Base-by-base conservation (phyloP, 2,797 vertebrate genomes). In the Carcharodon carcharias region DNA sequence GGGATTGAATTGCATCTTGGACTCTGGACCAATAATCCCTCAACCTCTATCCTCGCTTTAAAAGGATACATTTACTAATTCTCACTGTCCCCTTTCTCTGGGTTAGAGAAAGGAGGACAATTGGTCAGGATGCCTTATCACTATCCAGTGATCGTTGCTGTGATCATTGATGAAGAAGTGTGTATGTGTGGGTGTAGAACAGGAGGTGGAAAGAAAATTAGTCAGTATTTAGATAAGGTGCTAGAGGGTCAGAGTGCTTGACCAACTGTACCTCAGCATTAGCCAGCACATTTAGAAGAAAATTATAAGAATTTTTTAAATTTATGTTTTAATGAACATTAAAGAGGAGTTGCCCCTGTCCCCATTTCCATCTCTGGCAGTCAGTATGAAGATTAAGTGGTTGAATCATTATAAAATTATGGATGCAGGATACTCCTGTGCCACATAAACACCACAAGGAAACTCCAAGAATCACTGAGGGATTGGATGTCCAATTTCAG, bases 401-500 rank as follows among this genome's bases (percentile, higher is more conserved):
- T 77, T 73, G 69, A 71, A 95, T 95, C 94, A 95, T 95, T 54
- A 73, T 73, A 31, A 56, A 73, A 95, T 95, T 54, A 35, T 95
- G 31, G 67, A 71, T 77, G 54, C 31, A 71, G 50, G 67, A 77
- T 54, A 95, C 69, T 54, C 45, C 94, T 77, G 69, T 73, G 14
- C 50, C 50, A 77, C 69, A 77, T 77, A 77, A 95, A 77, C 94
- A 95, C 94, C 45, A 35, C 50, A 54, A 93, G 61, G 94, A 77
- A 95, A 77, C 50, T 95, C 94, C 69, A n/a, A 58, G 94, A 50
- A 71, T n/a, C 77, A 96, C 80, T 0, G 87, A 96, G 97, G 97
- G 96, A 93, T 95, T 95, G 96, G 96, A 89, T 23, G 16, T 63
- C 67, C 40, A 18, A 88, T 50, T 77, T 96, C 97, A 93, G 77